These are phyloP conservation scores for Acestrorhynchus altus DNA, from an alignment of 2,797 vertebrate genomes.

Conservation along the genomic window DNA sequence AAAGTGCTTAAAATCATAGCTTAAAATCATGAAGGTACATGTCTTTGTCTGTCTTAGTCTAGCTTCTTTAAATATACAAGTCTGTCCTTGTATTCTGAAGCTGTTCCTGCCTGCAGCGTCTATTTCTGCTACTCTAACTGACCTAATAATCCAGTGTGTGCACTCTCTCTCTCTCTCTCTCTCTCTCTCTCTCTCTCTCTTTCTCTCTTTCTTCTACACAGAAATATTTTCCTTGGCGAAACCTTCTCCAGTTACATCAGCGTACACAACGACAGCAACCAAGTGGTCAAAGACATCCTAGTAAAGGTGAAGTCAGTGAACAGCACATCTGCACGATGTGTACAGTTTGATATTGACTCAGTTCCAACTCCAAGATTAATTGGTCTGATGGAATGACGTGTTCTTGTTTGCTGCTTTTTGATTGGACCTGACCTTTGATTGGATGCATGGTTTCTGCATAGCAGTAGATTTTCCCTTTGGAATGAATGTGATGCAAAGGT, in stretches of 20 bases:
- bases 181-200: too few relatives aligned
- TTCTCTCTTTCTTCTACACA: slow-evolving; percentile 59
- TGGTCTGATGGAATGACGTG: too few relatives aligned
- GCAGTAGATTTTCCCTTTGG: too few relatives aligned
- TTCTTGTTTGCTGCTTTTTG: too few relatives aligned
- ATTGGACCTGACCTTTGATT: too few relatives aligned
- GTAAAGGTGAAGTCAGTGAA: slow-evolving; percentile 84
- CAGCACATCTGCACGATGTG: not conserved
- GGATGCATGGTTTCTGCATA: too few relatives aligned
- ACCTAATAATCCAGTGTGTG: not conserved
- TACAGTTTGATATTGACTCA: not conserved
- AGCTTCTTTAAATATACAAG: not conserved
- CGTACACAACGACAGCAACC: slow-evolving; percentile 96
- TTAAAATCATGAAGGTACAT: too few relatives aligned
- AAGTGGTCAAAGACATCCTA: slow-evolving; percentile 95
- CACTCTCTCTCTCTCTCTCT: too few relatives aligned
- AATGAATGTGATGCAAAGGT: too few relatives aligned
- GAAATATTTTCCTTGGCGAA: slow-evolving; percentile 98
- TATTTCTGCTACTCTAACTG: slow-evolving; percentile 13
- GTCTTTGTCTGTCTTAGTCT: not conserved
- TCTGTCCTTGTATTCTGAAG: not conserved
- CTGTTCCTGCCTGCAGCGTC: not conserved
- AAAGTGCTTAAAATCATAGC: too few relatives aligned
- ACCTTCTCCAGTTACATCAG: slow-evolving; percentile 99
- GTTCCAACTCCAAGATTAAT: not conserved